Percentiles rank a stretch among this genome's conserved stretches.
These are phyloP conservation scores for Drosophila limbata DNA, from an alignment of 2,888 invertebrate species.

Conservation along the genomic window DNA sequence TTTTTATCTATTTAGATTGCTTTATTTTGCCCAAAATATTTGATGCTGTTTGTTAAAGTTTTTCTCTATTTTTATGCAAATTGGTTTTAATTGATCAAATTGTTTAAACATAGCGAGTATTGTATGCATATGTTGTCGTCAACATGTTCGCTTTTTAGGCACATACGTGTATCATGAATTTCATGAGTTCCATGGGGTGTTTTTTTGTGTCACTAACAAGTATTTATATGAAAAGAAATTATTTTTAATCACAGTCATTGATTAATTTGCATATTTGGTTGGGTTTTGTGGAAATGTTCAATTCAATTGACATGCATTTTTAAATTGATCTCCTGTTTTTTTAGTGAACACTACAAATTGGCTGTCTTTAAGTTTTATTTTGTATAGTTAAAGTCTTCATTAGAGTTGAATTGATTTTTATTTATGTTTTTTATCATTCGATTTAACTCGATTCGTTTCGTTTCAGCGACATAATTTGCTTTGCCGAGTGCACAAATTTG, in stretches of 20 bases:
- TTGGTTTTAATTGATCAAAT: conserved; percentile 75
- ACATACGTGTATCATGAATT: conserved; percentile 7
- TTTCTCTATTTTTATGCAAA: conserved; percentile 42
- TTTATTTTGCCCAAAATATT: conserved; percentile 30
- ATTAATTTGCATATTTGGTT: conserved; percentile 27
- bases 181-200: neutral
- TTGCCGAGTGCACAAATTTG: conserved; percentile 48
- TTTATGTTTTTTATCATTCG: neutral
- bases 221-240: conserved; percentile 9
- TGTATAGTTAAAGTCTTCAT: neutral
- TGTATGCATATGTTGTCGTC: conserved; percentile 34
- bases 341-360: neutral
- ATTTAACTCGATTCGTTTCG: conserved; percentile 1
- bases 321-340: neutral
- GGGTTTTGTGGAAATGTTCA: conserved; percentile 12
- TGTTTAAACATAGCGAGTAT: conserved; percentile 48
- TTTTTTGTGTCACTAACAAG: neutral
- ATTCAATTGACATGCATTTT: conserved; percentile 1
- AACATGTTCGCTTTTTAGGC: conserved; percentile 7
- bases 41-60: conserved; percentile 30
- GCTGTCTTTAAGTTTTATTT: neutral
- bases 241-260: conserved; percentile 16
- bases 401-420: conserved; percentile 8
- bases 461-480: conserved; percentile 26
- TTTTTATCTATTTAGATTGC: conserved; percentile 25